Base-by-base conservation (phyloP, 2,888 invertebrate genomes). In the Danaus chrysippus region DNA sequence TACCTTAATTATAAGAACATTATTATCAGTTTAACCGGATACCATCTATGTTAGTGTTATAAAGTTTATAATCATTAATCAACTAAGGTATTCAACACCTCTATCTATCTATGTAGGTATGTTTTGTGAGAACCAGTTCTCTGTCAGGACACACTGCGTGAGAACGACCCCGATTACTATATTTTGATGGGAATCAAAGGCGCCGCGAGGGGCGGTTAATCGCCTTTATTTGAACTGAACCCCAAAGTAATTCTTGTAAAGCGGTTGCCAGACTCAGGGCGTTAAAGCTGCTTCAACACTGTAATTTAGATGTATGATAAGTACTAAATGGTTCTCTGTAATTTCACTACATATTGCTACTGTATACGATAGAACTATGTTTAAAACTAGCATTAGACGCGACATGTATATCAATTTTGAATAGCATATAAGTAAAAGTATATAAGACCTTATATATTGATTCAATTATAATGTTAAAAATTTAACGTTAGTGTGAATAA, bases 221-320 rank as follows among this genome's bases (percentile, higher is more conserved):
- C 79, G 81, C 77, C 76, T 76, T 77, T 77, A 79, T 81, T 79
- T 77, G 76, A 74, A 78, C 76, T 79, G 76, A 74, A 77, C 77
- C 80, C 77, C 68, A 66, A 68, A 68, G 71, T 73, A 71, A 72
- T 71, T 73, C 69, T 64, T 65, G 55, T 66, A 67, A 68, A 61
- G 59, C 61, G 61, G 49, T 10, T 57, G 56, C 67, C 67, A 72
- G 57, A 68, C 58, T 34, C 15, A n/a, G 13, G 17, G 59, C 68
- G 65, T 54, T 63, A 17, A 49, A 10, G 49, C 17, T 49, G 17
- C 49, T 49, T 56, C 10, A 55, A 46, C 34, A 41, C 6, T 34
- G 42, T 58, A 17, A 54, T 17, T 13, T 46, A 53, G 15, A 46
- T 42, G 10, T 43, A 10, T 12, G 19, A 13, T 59, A 43, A 23